These are phyloP conservation scores for Meandrina meandrites DNA, from an alignment of 92 coral and sea anemone genomes.

Conservation along the genomic window DNA sequence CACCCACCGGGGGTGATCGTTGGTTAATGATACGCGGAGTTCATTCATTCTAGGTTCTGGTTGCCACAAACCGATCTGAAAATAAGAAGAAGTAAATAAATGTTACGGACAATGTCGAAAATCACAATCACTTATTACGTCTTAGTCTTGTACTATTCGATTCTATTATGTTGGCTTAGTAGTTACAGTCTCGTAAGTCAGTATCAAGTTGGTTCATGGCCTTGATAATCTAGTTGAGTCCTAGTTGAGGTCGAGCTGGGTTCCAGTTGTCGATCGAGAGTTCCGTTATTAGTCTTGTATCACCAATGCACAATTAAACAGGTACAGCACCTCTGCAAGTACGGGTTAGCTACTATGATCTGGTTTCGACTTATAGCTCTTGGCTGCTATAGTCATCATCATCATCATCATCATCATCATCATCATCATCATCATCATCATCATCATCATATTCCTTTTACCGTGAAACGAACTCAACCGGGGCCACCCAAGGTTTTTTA, in stretches of 20 bases:
- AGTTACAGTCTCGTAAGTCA: neutral
- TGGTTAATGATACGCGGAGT: slow-evolving; percentile 35
- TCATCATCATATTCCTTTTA: too few relatives aligned
- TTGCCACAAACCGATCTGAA: slow-evolving; percentile 64
- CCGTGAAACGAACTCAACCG: too few relatives aligned
- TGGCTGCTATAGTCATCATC: too few relatives aligned
- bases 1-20: slow-evolving; percentile 62
- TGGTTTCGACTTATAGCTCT: too few relatives aligned
- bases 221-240: neutral
- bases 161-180: neutral
- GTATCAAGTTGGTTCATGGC: neutral
- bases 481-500: too few relatives aligned
- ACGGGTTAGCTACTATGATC: neutral
- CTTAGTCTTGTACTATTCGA: neutral
- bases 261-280: too few relatives aligned
- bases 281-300: neutral
- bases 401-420: too few relatives aligned
- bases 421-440: too few relatives aligned
- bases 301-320: neutral
- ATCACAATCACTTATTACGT: neutral
- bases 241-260: neutral
- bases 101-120: neutral
- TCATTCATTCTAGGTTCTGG: slow-evolving; percentile 43
- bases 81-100: neutral
- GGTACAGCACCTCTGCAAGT: neutral